Evolutionary conservation across 2,888 invertebrate genomes (phyloP).

Genomic region (Thalpophila matura): DNA sequence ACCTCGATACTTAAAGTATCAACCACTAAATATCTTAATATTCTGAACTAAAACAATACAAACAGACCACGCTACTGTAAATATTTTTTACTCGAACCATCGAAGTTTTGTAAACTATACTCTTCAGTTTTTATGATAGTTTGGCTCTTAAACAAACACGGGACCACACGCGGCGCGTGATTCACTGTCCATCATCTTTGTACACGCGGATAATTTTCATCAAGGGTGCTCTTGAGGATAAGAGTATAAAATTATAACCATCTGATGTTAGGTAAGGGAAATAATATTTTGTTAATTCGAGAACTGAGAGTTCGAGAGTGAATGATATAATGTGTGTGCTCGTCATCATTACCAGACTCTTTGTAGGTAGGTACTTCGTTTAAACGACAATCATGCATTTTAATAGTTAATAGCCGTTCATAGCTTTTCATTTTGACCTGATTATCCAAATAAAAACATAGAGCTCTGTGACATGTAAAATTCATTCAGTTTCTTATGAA

Average conservation of each 20-base stretch:
- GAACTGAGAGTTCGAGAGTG: conserved; percentile 13
- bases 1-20: conserved; percentile 30
- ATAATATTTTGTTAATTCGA: conserved; percentile 1
- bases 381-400: neutral
- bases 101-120: conserved; percentile 68
- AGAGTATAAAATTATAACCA: conserved; percentile 39
- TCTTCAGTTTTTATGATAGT: conserved; percentile 66
- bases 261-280: conserved; percentile 24
- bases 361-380: neutral
- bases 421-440: neutral
- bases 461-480: neutral
- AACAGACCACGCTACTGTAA: conserved; percentile 54
- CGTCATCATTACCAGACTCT: neutral
- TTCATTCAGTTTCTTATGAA: conserved; percentile 2
- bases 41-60: conserved; percentile 53
- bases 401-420: neutral
- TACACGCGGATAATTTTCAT: conserved; percentile 57
- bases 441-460: no score
- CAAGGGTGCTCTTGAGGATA: conserved; percentile 47
- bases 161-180: conserved; percentile 79
- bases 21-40: conserved; percentile 43
- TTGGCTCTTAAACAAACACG: conserved; percentile 68
- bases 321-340: neutral
- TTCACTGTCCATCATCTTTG: conserved; percentile 59
- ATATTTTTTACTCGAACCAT: conserved; percentile 58